phyloP scores from a whole-genome alignment of 1,140 invertebrate species.

The Brachionus rubens region DNA sequence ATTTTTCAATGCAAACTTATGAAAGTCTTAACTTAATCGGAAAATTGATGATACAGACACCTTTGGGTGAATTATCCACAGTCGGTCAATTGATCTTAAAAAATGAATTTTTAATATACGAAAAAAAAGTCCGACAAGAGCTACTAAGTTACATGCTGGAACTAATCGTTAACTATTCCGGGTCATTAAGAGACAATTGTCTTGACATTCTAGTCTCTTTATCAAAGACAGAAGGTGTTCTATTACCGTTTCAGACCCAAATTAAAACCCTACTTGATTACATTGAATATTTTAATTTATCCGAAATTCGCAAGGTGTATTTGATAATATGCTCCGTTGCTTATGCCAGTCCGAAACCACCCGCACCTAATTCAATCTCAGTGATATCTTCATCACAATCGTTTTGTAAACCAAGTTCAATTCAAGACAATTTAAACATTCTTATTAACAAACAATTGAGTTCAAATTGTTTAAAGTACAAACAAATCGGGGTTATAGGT shows the following conservation, averaged over 20 bases:
- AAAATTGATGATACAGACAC: constrained; percentile 17
- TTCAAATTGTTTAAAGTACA: constrained; percentile 24
- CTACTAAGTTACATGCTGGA: constrained; percentile 1
- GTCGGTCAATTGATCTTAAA: constrained; percentile 1
- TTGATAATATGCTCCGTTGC: constrained; percentile 18
- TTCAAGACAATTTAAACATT: constrained; percentile 27
- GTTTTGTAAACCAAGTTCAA: background rate
- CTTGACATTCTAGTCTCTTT: constrained; percentile 3
- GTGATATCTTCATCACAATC: constrained; percentile 21
- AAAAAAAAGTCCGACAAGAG: background rate
- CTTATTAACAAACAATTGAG: constrained; percentile 32
- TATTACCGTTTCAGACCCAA: constrained; percentile 1
- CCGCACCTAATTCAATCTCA: background rate
- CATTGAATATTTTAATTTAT: constrained; percentile 28
- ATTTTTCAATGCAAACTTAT: background rate
- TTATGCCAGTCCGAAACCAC: constrained; percentile 5
- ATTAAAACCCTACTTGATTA: constrained; percentile 25
- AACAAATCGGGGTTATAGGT: constrained; percentile 43
- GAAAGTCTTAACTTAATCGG: background rate
- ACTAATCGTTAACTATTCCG: background rate
- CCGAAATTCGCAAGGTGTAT: constrained; percentile 20
- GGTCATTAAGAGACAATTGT: background rate
- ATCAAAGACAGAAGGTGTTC: background rate
- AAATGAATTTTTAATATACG: background rate
- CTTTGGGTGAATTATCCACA: background rate